Evolutionary conservation across 2,797 vertebrate genomes (phyloP).

Genomic region (Gorsachius magnificus): DNA sequence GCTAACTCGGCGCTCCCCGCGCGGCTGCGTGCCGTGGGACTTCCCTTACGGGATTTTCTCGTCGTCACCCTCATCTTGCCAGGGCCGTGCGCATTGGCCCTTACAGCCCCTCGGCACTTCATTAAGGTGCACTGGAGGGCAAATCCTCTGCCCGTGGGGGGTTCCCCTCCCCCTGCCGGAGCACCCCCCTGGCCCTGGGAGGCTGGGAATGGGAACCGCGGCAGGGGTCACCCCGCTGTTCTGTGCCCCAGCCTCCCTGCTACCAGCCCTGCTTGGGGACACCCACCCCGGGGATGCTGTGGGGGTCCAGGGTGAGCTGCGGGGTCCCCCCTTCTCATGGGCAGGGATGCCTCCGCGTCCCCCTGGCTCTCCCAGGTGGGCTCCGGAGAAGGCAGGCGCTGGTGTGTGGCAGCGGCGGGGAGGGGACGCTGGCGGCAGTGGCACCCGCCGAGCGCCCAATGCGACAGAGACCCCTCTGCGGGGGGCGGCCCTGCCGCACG

Average conservation of each 20-base stretch:
- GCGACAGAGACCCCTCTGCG: not conserved
- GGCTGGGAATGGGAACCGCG: not conserved
- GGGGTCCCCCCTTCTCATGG: not conserved
- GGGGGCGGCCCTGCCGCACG: not conserved
- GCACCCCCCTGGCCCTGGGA: not conserved
- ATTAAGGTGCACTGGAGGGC: not conserved
- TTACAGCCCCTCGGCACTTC: not conserved
- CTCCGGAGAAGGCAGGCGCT: not conserved
- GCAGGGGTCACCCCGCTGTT: too few species aligned
- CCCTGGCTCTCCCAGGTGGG: not conserved
- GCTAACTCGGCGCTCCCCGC: not conserved
- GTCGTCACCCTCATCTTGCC: rapidly evolving
- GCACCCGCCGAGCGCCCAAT: rapidly evolving
- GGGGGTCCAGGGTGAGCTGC: not conserved
- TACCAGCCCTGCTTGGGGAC: not conserved
- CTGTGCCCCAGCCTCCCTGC: not conserved
- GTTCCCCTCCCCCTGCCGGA: not conserved
- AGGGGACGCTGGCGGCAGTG: not conserved
- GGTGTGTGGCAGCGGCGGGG: not conserved
- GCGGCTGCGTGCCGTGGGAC: not conserved
- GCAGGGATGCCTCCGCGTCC: too few species aligned
- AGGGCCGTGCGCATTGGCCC: rapidly evolving
- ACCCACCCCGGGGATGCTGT: too few species aligned
- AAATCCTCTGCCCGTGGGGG: too few species aligned
- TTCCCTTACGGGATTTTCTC: not conserved